Base-by-base conservation (phyloP, 2,113 vertebrate species). In the Toxotes chatareus region DNA sequence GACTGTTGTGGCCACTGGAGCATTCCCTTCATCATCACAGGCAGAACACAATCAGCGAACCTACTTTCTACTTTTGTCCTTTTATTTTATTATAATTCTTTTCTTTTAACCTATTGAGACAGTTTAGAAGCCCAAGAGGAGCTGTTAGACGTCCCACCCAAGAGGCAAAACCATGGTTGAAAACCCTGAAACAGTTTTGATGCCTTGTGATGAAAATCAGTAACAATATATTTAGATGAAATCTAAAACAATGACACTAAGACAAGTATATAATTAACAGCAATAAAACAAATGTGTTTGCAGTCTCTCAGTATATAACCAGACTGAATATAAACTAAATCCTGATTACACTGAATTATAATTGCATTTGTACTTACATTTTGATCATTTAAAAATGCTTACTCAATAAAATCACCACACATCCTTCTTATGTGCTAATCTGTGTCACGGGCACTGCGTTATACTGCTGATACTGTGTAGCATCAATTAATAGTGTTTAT, bases 1-100 rank as follows among this genome's bases (percentile, higher is more conserved):
- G 86, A 77, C 76, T 80, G 46, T 83, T 78, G 72, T 66, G 83
- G 61, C 89, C 93, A 88, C 88, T 86, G 78, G 92, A 92, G 89
- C 73, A 67, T 91, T 91, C 53, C 61, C 78, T 80, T 88, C 90
- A 90, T 92, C 83, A 88, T 76, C 86, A 76, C 83, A 83, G 60
- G 66, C 86, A 59, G 82, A 87, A 81, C 63, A 85, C 80, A 91
- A 91, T 93, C 91, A 93, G 73, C 32, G 61, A 68, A 84, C 79
- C 81, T 66, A 75, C 71, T 83, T 84, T 88, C 76, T 86, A 47
- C 40, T 61, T 79, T 51, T 63, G 47, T 68, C 73, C 60, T 73
- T 79, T 79, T 63, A 74, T 84, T 83, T 82, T 7, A 55, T 70
- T 64, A 57, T 17, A 61, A 46, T 46, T 47, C 7, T 7, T 38